Evolutionary conservation across 1,140 invertebrate species (phyloP), one percentile per base, ranked within the genome.

Genomic region (Parapsyche elsis): DNA sequence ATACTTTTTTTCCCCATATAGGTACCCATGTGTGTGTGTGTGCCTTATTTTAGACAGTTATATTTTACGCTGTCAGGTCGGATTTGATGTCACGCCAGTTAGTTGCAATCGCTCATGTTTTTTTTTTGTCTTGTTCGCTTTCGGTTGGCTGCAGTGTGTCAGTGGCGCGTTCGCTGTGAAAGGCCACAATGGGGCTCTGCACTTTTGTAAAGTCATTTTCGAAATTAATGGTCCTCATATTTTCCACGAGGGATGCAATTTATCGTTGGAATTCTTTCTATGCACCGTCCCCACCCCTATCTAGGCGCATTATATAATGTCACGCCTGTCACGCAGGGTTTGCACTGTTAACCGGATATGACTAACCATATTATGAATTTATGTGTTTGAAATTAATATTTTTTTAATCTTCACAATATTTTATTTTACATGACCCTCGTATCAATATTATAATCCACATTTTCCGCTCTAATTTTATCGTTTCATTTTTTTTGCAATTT

Each of bases 11-110:
- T 38, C 30, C n/a, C n/a, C n/a, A 46, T 46, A 53, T 12, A 53
- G 10, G 16, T 14, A 16, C 10, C 49, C 4, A 16, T 53, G 10
- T 53, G 16, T 53, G 10, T 53, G 16, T 53, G 49, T 53, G 49
- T 53, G 16, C 49, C 49, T 53, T 53, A 14, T 53, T 16, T 75
- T 77, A 80, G 78, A 49, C 75, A 82, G 75, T 80, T 82, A 82
- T 82, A 82, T 82, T 82, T 82, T 82, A 82, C 78, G 81, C 81
- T 80, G 81, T 82, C 78, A 80, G 49, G 21, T 45, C 61, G 78
- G 78, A 82, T 82, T 82, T 81, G 74, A 77, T 70, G 46, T 57
- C 44, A 45, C n/a, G 57, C 38, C 45, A 71, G 53, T 75, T 78
- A 53, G 49, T 53, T 53, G 49, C 49, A 12, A 53, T 53, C 49